Conservation (phyloP, 2,797 vertebrate species). For the Clarias pachynema region DNA sequence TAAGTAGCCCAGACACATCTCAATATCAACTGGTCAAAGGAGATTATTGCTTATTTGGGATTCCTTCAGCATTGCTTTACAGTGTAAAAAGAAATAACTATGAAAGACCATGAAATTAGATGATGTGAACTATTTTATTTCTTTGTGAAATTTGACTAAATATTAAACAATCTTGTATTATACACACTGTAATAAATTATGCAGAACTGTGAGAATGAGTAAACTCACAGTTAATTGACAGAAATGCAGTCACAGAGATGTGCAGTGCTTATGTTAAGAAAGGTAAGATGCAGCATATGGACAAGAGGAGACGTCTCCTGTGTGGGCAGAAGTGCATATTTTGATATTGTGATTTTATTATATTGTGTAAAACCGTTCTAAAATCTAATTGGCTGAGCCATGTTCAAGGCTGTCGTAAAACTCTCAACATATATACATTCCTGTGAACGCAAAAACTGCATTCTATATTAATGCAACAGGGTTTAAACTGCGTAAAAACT, state of each 20-base stretch:
- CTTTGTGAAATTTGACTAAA: too few species aligned
- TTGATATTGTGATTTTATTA: not conserved
- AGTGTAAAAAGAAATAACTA: too few species aligned
- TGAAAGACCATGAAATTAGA: too few species aligned
- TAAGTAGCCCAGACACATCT: too few species aligned
- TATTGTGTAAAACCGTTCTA: not conserved
- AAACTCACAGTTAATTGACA: not conserved
- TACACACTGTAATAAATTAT: not conserved
- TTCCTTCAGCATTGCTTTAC: too few species aligned
- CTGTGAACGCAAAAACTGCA: not conserved
- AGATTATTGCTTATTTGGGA: too few species aligned
- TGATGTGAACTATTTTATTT: not conserved
- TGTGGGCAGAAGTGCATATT: not conserved
- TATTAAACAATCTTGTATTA: too few species aligned
- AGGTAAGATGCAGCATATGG: not conserved
- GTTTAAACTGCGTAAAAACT: not conserved
- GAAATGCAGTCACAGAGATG: not conserved
- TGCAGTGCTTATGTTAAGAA: not conserved
- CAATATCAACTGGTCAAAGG: too few species aligned
- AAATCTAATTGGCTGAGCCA: not conserved
- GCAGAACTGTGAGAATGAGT: not conserved
- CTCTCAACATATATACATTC: not conserved
- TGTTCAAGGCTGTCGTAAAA: not conserved
- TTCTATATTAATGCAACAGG: not conserved
- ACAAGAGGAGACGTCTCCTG: not conserved